Evolutionary conservation across 2,888 invertebrate genomes (phyloP).

Genomic region (Synanthedon vespiformis): DNA sequence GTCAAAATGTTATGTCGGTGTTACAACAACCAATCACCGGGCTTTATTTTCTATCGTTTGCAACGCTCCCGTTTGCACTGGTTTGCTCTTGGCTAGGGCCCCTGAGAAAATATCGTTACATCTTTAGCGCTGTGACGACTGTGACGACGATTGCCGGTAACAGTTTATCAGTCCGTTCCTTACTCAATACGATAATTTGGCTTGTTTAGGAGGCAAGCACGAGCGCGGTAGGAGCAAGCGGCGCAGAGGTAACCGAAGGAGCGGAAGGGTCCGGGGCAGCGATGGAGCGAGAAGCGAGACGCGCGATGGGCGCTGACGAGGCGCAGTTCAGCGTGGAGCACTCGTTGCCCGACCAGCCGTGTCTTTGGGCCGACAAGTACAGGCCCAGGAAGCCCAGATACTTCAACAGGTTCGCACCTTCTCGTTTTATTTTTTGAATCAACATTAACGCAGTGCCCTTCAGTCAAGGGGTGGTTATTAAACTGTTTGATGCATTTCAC

Average conservation of each 20-base stretch:
- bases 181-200: background rate
- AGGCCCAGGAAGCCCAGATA: slow-evolving; percentile 97
- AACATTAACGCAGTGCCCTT: background rate
- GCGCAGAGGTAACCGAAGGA: background rate
- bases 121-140: no score
- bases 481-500: slow-evolving; percentile 5
- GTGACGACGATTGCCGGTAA: no score
- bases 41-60: no score
- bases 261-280: slow-evolving; percentile 4
- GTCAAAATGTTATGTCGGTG: no score
- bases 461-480: no score
- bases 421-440: background rate
- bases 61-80: no score
- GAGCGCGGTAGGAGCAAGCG: background rate
- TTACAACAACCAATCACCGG: no score
- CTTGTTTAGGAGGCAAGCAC: background rate
- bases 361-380: slow-evolving; percentile 98
- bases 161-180: background rate
- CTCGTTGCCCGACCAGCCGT: slow-evolving; percentile 85
- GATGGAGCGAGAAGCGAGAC: slow-evolving; percentile 77
- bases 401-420: slow-evolving; percentile 78
- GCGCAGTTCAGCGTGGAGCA: slow-evolving; percentile 93
- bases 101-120: no score
- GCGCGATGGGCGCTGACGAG: slow-evolving; percentile 84
- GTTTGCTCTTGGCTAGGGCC: no score